phyloP scores from a whole-genome alignment of 2,113 vertebrate genomes.

The Thryonomys swinderianus region DNA sequence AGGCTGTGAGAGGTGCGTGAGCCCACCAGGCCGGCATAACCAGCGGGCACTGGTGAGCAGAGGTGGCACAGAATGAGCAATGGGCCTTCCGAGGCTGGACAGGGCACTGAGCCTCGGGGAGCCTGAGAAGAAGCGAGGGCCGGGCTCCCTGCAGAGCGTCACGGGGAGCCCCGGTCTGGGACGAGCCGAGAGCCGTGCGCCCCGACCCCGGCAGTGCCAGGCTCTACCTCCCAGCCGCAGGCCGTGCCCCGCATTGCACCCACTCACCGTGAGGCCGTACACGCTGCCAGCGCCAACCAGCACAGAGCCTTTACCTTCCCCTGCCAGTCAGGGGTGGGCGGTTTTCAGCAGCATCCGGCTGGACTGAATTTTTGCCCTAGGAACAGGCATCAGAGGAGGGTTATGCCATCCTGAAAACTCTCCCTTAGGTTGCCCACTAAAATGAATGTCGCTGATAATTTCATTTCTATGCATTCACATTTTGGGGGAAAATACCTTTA shows the following conservation, averaged over 20 bases:
- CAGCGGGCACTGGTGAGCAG: neutral
- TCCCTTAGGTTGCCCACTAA: constrained; percentile 76
- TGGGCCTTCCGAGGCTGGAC: fast-evolving
- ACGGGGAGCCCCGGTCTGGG: fast-evolving
- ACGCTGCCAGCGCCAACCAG: neutral
- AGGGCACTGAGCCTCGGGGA: fast-evolving
- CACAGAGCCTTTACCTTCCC: neutral
- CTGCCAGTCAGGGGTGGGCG: neutral
- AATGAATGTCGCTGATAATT: constrained; percentile 70
- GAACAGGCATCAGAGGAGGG: constrained; percentile 70
- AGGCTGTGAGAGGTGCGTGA: fast-evolving
- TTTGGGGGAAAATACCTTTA: constrained; percentile 45
- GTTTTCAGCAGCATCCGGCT: neutral
- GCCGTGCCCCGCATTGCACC: fast-evolving
- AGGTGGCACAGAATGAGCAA: neutral
- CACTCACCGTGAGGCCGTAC: neutral
- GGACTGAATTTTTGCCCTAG: constrained; percentile 53
- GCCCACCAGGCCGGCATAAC: fast-evolving
- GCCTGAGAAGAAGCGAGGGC: neutral
- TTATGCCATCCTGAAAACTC: neutral
- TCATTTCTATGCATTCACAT: constrained; percentile 72
- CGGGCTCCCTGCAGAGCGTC: fast-evolving
- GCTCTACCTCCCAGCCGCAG: neutral
- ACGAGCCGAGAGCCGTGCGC: neutral
- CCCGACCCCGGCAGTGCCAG: fast-evolving